A percentile compares a stretch with the other conserved stretches of the same genome.
Evolutionary conservation across 1,140 invertebrate species (phyloP).

Genomic region (Pogonognathellus flavescens): DNA sequence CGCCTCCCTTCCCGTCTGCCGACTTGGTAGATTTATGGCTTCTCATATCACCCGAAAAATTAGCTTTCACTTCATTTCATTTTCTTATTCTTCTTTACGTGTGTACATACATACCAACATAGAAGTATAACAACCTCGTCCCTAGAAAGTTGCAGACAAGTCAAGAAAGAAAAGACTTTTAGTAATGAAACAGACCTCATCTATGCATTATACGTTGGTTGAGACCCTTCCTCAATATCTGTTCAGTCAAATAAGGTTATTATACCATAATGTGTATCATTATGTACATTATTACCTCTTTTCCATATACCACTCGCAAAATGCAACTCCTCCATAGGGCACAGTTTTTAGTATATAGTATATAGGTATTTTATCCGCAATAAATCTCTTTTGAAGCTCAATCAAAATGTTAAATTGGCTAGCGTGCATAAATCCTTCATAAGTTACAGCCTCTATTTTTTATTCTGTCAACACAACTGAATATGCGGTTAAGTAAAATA

Average conservation of each 20-base stretch:
- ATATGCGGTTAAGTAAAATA: too few species aligned
- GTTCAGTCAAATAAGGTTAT: neutral
- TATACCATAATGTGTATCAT: neutral
- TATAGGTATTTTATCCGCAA: neutral
- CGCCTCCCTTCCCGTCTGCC: conserved; percentile 50
- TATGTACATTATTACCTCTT: conserved; percentile 33
- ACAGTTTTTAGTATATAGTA: too few species aligned
- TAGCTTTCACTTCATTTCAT: conserved; percentile 55
- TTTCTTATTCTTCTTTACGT: conserved; percentile 35
- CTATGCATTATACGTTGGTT: too few species aligned
- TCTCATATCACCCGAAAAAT: conserved; percentile 60
- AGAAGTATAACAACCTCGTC: too few species aligned
- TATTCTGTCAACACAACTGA: conserved; percentile 18
- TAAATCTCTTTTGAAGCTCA: conserved; percentile 43
- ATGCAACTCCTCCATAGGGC: too few species aligned
- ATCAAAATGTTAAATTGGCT: conserved; percentile 35
- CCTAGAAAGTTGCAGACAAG: too few species aligned
- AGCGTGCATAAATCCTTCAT: conserved; percentile 30
- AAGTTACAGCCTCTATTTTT: conserved; percentile 5
- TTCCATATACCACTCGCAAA: neutral
- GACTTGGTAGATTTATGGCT: conserved; percentile 56
- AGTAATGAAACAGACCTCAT: too few species aligned
- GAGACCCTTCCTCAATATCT: too few species aligned
- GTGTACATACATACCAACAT: too few species aligned
- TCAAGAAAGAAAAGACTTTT: too few species aligned